Percentiles rank a stretch among this genome's conserved stretches.
These are phyloP conservation scores for Vanacampus margaritifer DNA, from an alignment of 2,113 vertebrate genomes.

Conservation along the genomic window DNA sequence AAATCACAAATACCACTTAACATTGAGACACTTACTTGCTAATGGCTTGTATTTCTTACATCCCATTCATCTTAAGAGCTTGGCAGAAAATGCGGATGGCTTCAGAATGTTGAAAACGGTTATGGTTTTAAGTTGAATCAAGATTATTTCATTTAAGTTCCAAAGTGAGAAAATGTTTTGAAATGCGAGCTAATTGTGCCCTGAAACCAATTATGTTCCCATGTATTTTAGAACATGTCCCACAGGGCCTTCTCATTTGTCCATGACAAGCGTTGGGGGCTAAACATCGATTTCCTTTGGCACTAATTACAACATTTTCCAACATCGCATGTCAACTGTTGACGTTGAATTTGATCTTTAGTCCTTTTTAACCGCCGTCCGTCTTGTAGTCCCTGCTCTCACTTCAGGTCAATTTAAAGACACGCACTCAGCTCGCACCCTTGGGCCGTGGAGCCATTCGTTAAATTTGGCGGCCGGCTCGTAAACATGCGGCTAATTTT, in stretches of 20 bases:
- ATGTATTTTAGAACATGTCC: conserved; percentile 56
- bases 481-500: conserved; percentile 34
- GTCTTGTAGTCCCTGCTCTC: conserved; percentile 31
- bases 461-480: conserved; percentile 21
- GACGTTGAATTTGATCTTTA: conserved; percentile 22
- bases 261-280: conserved; percentile 68
- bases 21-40: no score
- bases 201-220: conserved; percentile 43
- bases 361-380: conserved; percentile 32
- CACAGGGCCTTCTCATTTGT: conserved; percentile 63
- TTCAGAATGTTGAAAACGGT: neutral
- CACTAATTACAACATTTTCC: conserved; percentile 70
- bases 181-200: neutral
- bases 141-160: neutral
- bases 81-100: no score
- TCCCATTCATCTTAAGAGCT: no score
- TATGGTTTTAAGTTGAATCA: neutral
- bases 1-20: no score
- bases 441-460: conserved; percentile 21
- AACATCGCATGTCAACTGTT: conserved; percentile 51
- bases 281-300: conserved; percentile 66
- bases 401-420: neutral
- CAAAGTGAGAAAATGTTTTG: neutral
- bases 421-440: conserved; percentile 2
- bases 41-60: no score